These are phyloP conservation scores for Embiotoca jacksoni DNA, from an alignment of 2,113 vertebrate species.

Conservation along the genomic window DNA sequence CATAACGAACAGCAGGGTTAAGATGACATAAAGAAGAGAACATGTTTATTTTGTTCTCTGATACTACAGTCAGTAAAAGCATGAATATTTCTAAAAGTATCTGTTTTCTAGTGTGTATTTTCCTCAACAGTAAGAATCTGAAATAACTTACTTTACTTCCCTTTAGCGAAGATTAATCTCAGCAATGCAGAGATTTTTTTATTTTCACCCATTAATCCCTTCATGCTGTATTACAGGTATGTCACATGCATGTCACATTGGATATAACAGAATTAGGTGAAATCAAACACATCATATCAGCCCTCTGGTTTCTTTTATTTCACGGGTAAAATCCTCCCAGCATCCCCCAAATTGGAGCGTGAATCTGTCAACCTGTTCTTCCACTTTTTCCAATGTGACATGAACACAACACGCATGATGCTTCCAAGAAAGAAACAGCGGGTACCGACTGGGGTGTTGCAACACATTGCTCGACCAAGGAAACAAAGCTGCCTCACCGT, in stretches of 20 bases:
- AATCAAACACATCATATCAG: neutral
- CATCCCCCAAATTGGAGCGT: neutral
- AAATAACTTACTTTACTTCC: neutral
- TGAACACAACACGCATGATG: too few species aligned
- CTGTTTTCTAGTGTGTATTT: neutral
- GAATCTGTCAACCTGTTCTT: conserved; percentile 2
- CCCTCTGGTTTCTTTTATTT: neutral
- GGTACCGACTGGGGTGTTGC: conserved; percentile 30
- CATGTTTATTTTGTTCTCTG: too few species aligned
- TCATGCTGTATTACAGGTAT: neutral
- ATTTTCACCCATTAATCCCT: neutral
- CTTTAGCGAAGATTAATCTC: neutral
- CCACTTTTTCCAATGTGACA: too few species aligned
- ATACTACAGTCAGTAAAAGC: neutral
- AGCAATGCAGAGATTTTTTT: neutral
- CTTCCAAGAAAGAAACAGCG: neutral
- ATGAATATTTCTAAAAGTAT: neutral
- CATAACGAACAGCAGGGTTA: neutral
- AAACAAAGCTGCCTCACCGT: conserved; percentile 1
- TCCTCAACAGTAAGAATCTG: neutral
- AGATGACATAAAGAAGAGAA: neutral
- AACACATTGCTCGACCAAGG: conserved; percentile 24
- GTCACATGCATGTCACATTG: conserved; percentile 5
- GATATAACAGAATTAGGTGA: conserved; percentile 8
- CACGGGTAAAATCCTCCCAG: neutral